Evolutionary conservation across 1,140 invertebrate genomes (phyloP), one percentile per base, ranked within the genome.

Genomic region (Ridgeia piscesae): DNA sequence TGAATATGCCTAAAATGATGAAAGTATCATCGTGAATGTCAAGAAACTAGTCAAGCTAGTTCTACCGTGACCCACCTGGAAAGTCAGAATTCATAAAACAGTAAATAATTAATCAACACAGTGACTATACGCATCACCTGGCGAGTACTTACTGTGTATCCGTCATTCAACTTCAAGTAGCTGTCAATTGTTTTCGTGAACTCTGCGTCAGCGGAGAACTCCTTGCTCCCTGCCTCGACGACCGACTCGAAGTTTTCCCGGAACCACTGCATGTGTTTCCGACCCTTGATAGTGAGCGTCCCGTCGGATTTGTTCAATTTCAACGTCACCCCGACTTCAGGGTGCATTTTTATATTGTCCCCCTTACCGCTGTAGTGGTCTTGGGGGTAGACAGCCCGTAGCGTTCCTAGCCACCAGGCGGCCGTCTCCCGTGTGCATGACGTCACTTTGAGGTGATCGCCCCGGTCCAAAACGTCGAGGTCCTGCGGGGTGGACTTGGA

Each of bases 201-300:
- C n/a, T 77, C 48, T 34, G 34, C 88, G 33, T 34, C n/a, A 21
- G 91, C 88, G 9, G 50, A 34, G 33, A 92, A 89, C 42, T 92
- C 91, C 34, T 77, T 34, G 34, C 58, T 89, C 9, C 91, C 91
- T 9, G 31, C 77, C 33, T 34, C 91, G 27, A 92, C 11, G 88
- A 92, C 58, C 6, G 34, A 34, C 34, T 89, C n/a, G 21, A 92
- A 88, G 88, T 89, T 92, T 34, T 89, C 88, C 48, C 33, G 33
- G 35, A 92, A 92, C 91, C 91, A 92, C n/a, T 92, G 33, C 91
- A 92, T 1, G 35, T 92, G 91, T 34, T 92, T 92, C 77, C 48
- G 34, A 34, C 91, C 91, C 42, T 92, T 92, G 31, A 92, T 92
- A 21, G 48, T 58, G 2, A 92, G 91, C 11, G 91, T 92, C 33